Evolutionary conservation across 2,888 invertebrate genomes (phyloP), one percentile per base, ranked within the genome.

Genomic region (Cheiracanthium punctorium): DNA sequence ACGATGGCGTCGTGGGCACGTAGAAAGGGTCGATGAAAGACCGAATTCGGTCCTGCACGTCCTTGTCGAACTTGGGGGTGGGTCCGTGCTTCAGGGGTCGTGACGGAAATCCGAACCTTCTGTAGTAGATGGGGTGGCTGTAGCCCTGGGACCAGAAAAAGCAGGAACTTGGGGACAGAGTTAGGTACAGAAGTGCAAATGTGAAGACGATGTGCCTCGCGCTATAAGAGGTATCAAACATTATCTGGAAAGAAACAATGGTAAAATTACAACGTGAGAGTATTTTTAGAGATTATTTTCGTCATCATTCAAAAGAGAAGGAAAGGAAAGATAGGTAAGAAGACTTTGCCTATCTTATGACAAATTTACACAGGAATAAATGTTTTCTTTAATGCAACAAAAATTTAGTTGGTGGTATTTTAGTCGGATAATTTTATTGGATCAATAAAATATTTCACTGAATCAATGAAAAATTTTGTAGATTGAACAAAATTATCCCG

Each of bases 21-120:
- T 87, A 87, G 58, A 87, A 87, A 0, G 86, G 86, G 24, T 87
- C 86, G 41, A 87, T 33, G 72, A 87, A 87, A n/a, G 80, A 71
- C n/a, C 69, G n/a, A 14, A 81, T 81, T 14, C 86, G 43, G 64
- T 87, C 86, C 24, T 72, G 33, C 28, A 87, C 86, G 24, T 87
- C 86, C 32, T 76, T 75, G 41, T 87, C 86, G 41, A 76, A 77
- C 43, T 87, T 87, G 1, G 86, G 86, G 1, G 86, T 87, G 0
- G 80, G 77, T 10, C 86, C 81, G 28, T 87, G 86, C 41, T 72
- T 80, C 72, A 86, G 67, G 2, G 80, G 76, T 8, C 86, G 64
- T 20, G 80, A 79, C 0, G 86, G 86, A 28, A 86, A 86, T 0
- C 86, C 86, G 33, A 80, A 86, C 28, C 80, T 43, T 72, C 86